Conservation (phyloP, 1,140 invertebrate species). For the Aphis craccivora region DNA sequence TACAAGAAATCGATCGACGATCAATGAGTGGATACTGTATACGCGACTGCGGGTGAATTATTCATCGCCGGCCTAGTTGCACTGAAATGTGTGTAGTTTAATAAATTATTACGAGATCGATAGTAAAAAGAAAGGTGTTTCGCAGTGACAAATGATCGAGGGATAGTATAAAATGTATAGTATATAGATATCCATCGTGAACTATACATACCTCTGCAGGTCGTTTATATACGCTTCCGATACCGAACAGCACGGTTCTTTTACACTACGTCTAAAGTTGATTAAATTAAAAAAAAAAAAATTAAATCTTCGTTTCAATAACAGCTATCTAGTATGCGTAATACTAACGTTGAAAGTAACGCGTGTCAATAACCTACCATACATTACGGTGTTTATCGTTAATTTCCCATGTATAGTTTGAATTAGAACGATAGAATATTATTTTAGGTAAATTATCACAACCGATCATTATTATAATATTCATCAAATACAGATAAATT, state of each 20-base stretch:
- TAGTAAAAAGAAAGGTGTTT: not conserved
- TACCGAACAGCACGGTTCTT: not conserved
- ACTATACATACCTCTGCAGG: not conserved
- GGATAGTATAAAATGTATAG: not conserved
- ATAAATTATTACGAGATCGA: not conserved
- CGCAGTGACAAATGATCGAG: conserved; percentile 9
- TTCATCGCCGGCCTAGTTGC: not conserved
- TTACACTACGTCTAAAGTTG: not conserved
- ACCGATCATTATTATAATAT: not conserved
- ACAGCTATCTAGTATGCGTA: not conserved
- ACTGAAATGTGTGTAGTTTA: not conserved
- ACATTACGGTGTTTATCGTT: not conserved
- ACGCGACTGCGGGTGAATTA: not conserved
- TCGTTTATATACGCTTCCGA: not conserved
- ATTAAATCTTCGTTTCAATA: not conserved
- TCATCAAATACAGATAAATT: not conserved
- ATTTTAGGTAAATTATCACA: not conserved
- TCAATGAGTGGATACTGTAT: not conserved
- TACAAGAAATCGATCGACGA: conserved; percentile 3
- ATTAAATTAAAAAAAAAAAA: not conserved
- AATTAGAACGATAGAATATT: not conserved
- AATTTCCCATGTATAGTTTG: not conserved
- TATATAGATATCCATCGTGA: not conserved
- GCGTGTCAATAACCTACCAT: not conserved
- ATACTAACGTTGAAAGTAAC: too few species aligned